Evolutionary conservation across 2,113 vertebrate species (phyloP), one percentile per base, ranked within the genome.

Genomic region (Felis chaus): DNA sequence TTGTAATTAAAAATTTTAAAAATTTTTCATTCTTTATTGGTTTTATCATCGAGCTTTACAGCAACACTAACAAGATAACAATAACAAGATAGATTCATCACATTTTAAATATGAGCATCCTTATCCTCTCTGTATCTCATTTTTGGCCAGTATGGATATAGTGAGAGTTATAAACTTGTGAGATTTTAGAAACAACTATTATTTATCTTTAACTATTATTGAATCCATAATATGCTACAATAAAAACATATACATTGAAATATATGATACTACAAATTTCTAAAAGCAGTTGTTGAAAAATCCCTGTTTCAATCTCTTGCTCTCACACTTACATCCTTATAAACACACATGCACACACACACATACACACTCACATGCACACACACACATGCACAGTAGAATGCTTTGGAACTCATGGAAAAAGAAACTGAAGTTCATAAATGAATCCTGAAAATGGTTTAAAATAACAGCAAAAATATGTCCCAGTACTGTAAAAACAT

Each of bases 381-480:
- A 80, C 12, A 81, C 33, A 23, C 27, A 61, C 9, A 73, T 1
- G 39, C 48, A 84, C 7, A 66, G 13, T 48, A 69, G 31, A 63
- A 82, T 83, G 19, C 16, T 85, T 95, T 82, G 11, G 5, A 33
- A 80, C 61, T 85, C 16, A 57, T n/a, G 14, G 25, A 86, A 81
- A 91, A 85, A 1, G 8, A 86, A 91, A 89, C 6, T 36, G n/a
- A 85, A 53, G 94, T 97, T 94, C 45, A 85, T 73, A 91, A 74
- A 39, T 41, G 89, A 91, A 78, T 27, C 15, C 48, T 91, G 11
- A 93, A 97, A 66, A 41, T 86, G 1, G 4, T 80, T 79, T 92
- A 74, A 76, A 83, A 55, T 41, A 95, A 78, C 7, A 91, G 25
- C 12, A 48, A 76, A 74, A 69, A 19, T 55, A 48, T 4, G 1